These are phyloP conservation scores for Tyto alba DNA, from an alignment of 2,113 vertebrate genomes.

Conservation along the genomic window DNA sequence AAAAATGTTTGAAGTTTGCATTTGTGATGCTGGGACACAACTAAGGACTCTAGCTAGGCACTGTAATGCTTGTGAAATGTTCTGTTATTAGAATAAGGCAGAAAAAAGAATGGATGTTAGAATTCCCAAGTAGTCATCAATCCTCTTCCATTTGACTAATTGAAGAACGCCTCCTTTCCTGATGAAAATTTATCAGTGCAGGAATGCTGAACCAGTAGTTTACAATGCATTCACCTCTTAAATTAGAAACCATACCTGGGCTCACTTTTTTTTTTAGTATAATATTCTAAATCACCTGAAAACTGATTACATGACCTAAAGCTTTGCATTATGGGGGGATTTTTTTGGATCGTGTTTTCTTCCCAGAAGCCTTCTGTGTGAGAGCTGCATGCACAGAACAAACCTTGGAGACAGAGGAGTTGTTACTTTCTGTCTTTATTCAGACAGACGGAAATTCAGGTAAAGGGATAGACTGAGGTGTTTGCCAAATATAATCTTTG, in stretches of 20 bases:
- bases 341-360: background rate
- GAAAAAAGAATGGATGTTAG: constrained; percentile 4
- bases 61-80: background rate
- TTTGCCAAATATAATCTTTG: background rate
- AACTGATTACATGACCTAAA: background rate
- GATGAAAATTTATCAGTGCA: background rate
- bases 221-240: background rate
- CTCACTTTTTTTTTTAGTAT: background rate
- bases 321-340: background rate
- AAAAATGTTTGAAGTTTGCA: background rate
- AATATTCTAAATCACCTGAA: background rate
- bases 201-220: background rate
- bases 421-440: background rate
- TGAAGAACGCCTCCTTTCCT: background rate
- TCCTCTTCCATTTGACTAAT: background rate
- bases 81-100: background rate
- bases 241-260: background rate
- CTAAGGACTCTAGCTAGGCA: background rate
- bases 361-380: background rate
- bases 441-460: background rate
- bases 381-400: background rate
- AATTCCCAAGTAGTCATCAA: background rate
- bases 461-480: background rate
- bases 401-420: background rate
- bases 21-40: background rate